Percentiles rank a stretch among this genome's conserved stretches.
These are phyloP conservation scores for Stegana nigrithorax DNA, from an alignment of 2,888 invertebrate genomes.

Conservation along the genomic window DNA sequence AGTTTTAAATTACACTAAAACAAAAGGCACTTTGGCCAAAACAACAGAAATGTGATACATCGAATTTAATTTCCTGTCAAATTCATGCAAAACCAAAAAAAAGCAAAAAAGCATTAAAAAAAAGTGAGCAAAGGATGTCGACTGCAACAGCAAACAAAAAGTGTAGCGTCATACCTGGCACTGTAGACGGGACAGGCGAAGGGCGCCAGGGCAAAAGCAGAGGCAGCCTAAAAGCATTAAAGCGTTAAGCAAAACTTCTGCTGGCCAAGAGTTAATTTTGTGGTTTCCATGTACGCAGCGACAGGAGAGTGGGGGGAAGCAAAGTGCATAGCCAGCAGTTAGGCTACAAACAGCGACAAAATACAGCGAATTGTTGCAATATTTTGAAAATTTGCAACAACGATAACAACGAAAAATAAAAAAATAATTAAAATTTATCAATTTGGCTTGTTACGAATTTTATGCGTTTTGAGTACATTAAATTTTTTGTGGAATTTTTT, in stretches of 20 bases:
- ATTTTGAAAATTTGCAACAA: not conserved
- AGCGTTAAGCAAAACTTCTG: conserved; percentile 12
- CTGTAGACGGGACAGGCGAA: too few species aligned
- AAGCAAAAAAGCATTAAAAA: too few species aligned
- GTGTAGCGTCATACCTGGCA: too few species aligned
- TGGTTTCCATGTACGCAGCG: too few species aligned
- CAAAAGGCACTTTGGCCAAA: conserved; percentile 19
- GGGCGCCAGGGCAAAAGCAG: conserved; percentile 2
- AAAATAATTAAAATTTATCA: not conserved
- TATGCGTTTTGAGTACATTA: not conserved
- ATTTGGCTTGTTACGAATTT: not conserved
- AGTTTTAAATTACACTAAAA: conserved; percentile 1
- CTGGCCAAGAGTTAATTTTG: conserved; percentile 54
- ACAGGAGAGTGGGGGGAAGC: too few species aligned
- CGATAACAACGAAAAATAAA: not conserved
- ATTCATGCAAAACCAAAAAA: conserved; percentile 39
- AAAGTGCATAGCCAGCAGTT: too few species aligned
- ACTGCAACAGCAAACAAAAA: not conserved
- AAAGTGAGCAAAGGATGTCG: too few species aligned
- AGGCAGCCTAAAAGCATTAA: conserved; percentile 23
- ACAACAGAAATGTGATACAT: conserved; percentile 47
- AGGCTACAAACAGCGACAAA: not conserved
- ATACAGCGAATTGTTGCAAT: not conserved
- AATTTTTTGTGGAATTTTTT: conserved; percentile 14
- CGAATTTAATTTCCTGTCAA: conserved; percentile 65